A percentile compares a stretch with the other conserved stretches of the same genome.
Conservation (phyloP, 2,888 invertebrate genomes). For the Meghimatium bilineatum region DNA sequence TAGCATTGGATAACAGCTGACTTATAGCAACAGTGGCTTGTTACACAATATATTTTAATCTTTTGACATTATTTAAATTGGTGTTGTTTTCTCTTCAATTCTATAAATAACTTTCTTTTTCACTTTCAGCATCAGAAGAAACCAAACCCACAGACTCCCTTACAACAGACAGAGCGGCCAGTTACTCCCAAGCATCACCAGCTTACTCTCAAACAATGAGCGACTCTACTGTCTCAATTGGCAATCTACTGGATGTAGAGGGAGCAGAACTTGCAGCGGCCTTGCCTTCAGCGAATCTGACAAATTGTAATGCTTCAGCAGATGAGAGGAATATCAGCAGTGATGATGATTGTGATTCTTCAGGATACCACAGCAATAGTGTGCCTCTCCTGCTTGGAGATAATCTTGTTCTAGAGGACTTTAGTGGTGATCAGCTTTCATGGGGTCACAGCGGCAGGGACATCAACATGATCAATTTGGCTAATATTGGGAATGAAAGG, state of each 20-base stretch:
- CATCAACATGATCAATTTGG: slow-evolving; percentile 45
- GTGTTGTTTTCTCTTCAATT: no score
- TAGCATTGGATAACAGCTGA: no score
- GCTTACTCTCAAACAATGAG: not conserved
- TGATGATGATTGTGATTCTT: slow-evolving; percentile 22
- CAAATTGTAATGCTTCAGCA: slow-evolving; percentile 9
- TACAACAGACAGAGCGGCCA: slow-evolving; percentile 15
- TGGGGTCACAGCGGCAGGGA: not conserved
- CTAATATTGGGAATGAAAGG: not conserved
- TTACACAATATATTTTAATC: no score
- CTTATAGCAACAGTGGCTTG: no score
- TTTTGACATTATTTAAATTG: no score
- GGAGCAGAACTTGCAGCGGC: slow-evolving; percentile 22
- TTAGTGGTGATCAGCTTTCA: not conserved
- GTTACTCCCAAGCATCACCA: not conserved
- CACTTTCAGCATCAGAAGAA: slow-evolving; percentile 39
- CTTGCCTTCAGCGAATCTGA: not conserved
- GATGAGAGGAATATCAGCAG: slow-evolving; percentile 2
- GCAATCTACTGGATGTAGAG: slow-evolving; percentile 34
- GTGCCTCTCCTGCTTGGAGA: slow-evolving; percentile 29
- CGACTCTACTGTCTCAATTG: slow-evolving; percentile 34
- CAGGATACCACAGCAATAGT: slow-evolving; percentile 16
- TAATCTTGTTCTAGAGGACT: slow-evolving; percentile 46
- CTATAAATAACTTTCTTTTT: no score
- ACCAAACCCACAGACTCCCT: slow-evolving; percentile 46